Percentiles rank a stretch among this genome's conserved stretches.
Conservation (phyloP, 2,113 vertebrate species). For the Azemiops feae region DNA sequence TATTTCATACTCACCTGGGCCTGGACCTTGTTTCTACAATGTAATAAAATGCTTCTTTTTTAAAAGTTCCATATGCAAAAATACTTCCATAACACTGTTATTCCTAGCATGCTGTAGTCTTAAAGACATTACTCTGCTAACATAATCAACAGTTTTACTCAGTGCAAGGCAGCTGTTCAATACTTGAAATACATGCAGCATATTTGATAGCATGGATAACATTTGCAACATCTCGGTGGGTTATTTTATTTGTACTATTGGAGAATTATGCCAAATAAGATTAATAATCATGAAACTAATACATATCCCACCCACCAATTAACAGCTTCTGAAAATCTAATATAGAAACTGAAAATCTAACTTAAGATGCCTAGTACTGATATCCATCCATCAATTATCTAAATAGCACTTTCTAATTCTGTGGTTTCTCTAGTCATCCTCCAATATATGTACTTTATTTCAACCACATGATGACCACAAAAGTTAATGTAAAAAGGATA, state of each 20-base stretch:
- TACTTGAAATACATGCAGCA: not conserved
- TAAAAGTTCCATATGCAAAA: not conserved
- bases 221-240: not conserved
- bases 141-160: not conserved
- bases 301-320: not conserved
- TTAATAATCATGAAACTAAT: not conserved
- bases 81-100: not conserved
- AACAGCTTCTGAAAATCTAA: not conserved
- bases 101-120: not conserved
- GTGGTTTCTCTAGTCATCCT: too few relatives aligned
- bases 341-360: not conserved
- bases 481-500: too few relatives aligned
- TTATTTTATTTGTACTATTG: not conserved
- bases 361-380: not conserved
- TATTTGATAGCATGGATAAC: not conserved
- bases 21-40: slow-evolving; percentile 76
- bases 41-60: not conserved
- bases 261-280: not conserved
- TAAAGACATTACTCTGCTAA: not conserved
- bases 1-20: slow-evolving; percentile 74
- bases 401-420: too few relatives aligned
- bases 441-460: too few relatives aligned
- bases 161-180: not conserved
- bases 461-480: too few relatives aligned
- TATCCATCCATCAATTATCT: too few relatives aligned